phyloP scores from a whole-genome alignment of 1,140 invertebrate genomes.

The Lysiphlebus fabarum region DNA sequence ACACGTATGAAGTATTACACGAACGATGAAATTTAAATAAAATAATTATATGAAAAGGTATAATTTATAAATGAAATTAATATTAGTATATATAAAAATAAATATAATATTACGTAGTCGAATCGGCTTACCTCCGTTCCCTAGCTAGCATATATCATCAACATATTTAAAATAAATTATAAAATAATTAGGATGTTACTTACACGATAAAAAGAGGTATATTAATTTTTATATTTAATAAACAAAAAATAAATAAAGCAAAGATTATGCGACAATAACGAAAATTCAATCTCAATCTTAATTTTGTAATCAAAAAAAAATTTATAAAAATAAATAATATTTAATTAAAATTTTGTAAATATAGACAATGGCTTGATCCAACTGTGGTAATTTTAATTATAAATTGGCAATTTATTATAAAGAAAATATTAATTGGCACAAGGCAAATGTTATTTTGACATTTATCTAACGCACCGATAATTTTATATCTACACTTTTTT shows the following conservation, averaged over 20 bases:
- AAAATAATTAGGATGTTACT: slow-evolving; percentile 48
- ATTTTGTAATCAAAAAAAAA: no score
- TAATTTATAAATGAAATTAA: neutral
- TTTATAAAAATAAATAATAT: neutral
- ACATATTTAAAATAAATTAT: slow-evolving; percentile 38
- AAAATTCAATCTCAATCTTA: neutral
- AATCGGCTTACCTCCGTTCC: slow-evolving; percentile 50
- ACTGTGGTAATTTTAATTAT: slow-evolving; percentile 43
- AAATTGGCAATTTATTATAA: no score
- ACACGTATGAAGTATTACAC: slow-evolving; percentile 22
- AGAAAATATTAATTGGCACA: neutral
- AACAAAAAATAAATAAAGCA: slow-evolving; percentile 2
- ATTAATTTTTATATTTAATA: slow-evolving; percentile 3
- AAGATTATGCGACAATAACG: neutral
- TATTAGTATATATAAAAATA: slow-evolving; percentile 8
- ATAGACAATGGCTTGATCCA: slow-evolving; percentile 55
- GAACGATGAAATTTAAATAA: neutral
- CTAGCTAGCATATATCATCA: slow-evolving; percentile 56
- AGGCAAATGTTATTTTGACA: slow-evolving; percentile 7
- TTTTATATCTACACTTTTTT: neutral
- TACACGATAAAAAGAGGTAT: slow-evolving; percentile 26
- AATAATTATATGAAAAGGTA: neutral
- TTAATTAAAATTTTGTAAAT: slow-evolving; percentile 27
- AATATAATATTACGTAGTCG: slow-evolving; percentile 27
- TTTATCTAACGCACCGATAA: slow-evolving; percentile 8